Evolutionary conservation across 1,140 invertebrate species (phyloP).

Genomic region (Zaprionus kolodkinae): DNA sequence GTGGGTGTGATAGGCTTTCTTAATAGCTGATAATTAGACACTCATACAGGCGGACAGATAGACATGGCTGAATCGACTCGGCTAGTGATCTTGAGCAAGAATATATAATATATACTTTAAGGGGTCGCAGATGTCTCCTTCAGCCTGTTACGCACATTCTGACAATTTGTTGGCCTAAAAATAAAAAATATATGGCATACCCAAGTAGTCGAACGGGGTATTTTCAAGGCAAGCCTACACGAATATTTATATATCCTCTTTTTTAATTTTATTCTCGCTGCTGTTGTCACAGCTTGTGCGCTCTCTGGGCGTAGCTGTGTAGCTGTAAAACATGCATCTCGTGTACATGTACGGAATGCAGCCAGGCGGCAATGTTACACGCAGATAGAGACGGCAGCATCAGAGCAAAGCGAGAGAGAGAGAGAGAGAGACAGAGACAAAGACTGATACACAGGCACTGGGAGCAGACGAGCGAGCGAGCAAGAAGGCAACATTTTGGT

Average conservation of each 20-base stretch:
- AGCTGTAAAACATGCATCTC: constrained; percentile 64
- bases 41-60: no score
- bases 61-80: no score
- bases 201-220: neutral
- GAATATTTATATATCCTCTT: constrained; percentile 18
- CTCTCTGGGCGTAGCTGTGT: constrained; percentile 47
- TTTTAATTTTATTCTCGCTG: constrained; percentile 27
- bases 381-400: constrained; percentile 22
- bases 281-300: constrained; percentile 38
- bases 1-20: no score
- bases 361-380: constrained; percentile 74
- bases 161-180: neutral
- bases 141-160: no score
- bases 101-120: no score
- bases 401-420: neutral
- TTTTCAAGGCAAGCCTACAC: neutral
- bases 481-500: constrained; percentile 23
- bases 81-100: no score
- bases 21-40: no score
- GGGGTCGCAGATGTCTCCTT: no score
- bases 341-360: constrained; percentile 72
- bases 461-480: neutral
- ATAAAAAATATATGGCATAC: neutral
- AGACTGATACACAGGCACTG: no score
- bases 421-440: constrained; percentile 1